Percentiles rank a stretch among this genome's conserved stretches.
These are phyloP conservation scores for Nephrotoma appendiculata DNA, from an alignment of 2,888 invertebrate species.

Conservation along the genomic window DNA sequence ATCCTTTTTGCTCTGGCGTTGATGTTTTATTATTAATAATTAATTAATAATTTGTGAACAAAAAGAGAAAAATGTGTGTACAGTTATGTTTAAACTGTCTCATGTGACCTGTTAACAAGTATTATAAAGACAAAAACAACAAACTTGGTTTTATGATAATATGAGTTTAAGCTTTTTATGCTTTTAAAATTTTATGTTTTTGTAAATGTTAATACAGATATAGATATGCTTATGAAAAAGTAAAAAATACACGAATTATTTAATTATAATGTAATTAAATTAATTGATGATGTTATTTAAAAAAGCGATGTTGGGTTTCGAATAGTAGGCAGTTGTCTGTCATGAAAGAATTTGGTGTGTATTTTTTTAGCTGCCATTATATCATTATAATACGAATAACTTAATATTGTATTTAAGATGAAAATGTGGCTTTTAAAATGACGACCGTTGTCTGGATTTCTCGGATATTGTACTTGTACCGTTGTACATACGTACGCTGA, in stretches of 20 bases:
- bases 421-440: no score
- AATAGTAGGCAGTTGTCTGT: no score
- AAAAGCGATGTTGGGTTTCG: background rate
- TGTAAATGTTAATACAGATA: no score
- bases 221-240: background rate
- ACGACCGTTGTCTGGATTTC: no score
- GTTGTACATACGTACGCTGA: background rate
- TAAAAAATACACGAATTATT: background rate
- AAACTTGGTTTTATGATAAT: no score
- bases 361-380: no score
- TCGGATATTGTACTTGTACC: no score
- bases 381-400: no score
- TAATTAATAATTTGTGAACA: background rate
- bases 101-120: background rate
- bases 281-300: background rate
- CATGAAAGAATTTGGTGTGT: no score
- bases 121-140: background rate
- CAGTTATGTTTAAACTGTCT: background rate
- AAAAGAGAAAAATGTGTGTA: background rate
- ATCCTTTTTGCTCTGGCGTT: background rate
- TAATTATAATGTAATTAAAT: background rate
- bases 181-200: no score
- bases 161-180: no score
- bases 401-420: no score
- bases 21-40: background rate